phyloP scores from a whole-genome alignment of 2,113 vertebrate species.

The Salvelinus alpinus region DNA sequence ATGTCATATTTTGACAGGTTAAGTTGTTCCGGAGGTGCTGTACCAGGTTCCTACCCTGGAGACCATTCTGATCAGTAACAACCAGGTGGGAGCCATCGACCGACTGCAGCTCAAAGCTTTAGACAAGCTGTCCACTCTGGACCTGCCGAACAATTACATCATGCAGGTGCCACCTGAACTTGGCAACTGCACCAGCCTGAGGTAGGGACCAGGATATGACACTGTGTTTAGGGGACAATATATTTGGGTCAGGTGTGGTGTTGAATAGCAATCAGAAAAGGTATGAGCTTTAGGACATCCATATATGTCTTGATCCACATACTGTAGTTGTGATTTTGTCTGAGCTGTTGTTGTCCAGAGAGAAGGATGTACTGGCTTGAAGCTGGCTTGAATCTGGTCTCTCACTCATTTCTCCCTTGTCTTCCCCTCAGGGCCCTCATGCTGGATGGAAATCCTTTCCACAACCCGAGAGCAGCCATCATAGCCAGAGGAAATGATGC shows the following conservation, averaged over 20 bases:
- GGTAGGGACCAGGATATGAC: conserved; percentile 65
- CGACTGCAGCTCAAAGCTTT: conserved; percentile 77
- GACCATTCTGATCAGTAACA: conserved; percentile 87
- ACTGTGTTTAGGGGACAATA: too few relatives aligned
- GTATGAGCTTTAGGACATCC: too few relatives aligned
- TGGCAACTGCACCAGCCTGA: conserved; percentile 85
- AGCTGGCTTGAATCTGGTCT: too few relatives aligned
- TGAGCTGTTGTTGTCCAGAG: too few relatives aligned
- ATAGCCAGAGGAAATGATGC: conserved; percentile 87
- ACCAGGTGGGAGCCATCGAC: conserved; percentile 84
- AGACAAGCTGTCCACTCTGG: conserved; percentile 81
- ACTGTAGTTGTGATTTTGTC: too few relatives aligned
- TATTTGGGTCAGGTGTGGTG: too few relatives aligned
- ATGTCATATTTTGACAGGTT: conserved; percentile 64
- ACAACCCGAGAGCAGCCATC: conserved; percentile 85
- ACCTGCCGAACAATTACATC: conserved; percentile 95
- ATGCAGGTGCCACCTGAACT: conserved; percentile 90
- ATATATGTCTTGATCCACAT: too few relatives aligned
- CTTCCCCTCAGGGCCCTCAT: conserved; percentile 78
- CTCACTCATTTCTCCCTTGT: not conserved
- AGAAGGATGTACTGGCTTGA: too few relatives aligned
- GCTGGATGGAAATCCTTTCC: conserved; percentile 93
- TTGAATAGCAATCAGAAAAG: too few relatives aligned
- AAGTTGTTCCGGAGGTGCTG: conserved; percentile 82
- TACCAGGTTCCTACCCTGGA: conserved; percentile 82